Conservation (phyloP, 2,888 invertebrate species). For the Cactoblastis cactorum region DNA sequence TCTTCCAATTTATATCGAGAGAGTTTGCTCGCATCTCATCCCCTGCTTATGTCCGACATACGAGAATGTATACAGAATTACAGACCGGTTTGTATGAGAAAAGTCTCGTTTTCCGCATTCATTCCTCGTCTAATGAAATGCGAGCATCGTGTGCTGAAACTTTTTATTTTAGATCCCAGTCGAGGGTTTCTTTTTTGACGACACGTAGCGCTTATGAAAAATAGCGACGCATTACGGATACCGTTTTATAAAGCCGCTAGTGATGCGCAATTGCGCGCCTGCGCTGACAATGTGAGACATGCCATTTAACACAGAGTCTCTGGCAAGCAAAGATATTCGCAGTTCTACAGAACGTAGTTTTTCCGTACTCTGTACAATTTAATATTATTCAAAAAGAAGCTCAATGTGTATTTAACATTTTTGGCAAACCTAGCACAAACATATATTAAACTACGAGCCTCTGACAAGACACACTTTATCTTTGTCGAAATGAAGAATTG, state of each 20-base stretch:
- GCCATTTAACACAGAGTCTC: conserved; percentile 17
- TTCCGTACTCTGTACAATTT: neutral
- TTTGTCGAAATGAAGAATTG: conserved; percentile 36
- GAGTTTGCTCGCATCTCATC: conserved; percentile 36
- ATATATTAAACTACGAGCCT: conserved; percentile 14
- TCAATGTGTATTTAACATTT: neutral
- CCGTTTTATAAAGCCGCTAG: conserved; percentile 35
- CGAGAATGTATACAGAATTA: conserved; percentile 31
- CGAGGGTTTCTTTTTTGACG: conserved; percentile 47
- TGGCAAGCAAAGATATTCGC: conserved; percentile 6
- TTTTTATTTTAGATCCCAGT: conserved; percentile 57
- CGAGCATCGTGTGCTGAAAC: conserved; percentile 51
- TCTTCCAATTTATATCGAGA: conserved; percentile 52
- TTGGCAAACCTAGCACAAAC: conserved; percentile 7
- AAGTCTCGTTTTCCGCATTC: conserved; percentile 60
- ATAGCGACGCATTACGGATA: conserved; percentile 44
- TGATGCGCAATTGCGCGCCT: conserved; percentile 22
- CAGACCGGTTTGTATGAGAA: conserved; percentile 37
- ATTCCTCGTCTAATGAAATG: conserved; percentile 65
- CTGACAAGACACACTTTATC: conserved; percentile 31
- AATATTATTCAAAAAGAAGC: no score
- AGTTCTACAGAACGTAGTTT: conserved; percentile 3
- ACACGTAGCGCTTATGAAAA: conserved; percentile 59
- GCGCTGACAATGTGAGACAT: conserved; percentile 18
- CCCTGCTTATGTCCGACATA: conserved; percentile 38